Percentiles rank a stretch among this genome's conserved stretches.
These are phyloP conservation scores for Cranoglanis bouderius DNA, from an alignment of 2,113 vertebrate genomes.

Conservation along the genomic window DNA sequence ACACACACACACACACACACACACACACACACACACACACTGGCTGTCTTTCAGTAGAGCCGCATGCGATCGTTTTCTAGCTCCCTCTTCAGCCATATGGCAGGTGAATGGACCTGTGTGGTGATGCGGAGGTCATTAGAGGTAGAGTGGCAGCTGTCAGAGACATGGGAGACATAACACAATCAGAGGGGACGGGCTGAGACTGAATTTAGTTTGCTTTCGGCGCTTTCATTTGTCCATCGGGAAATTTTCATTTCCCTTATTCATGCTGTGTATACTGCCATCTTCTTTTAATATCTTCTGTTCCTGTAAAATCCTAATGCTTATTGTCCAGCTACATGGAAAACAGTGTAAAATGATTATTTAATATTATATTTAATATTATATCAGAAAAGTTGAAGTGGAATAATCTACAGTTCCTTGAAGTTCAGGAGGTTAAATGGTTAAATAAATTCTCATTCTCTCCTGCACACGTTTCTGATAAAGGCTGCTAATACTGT, in stretches of 20 bases:
- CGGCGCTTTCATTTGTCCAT: background rate
- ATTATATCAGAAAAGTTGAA: background rate
- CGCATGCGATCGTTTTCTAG: constrained; percentile 2
- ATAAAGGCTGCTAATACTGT: background rate
- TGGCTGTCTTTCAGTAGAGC: constrained; percentile 24
- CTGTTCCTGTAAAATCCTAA: background rate
- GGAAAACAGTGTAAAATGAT: background rate
- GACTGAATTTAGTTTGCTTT: background rate
- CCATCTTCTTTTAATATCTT: background rate
- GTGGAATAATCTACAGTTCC: no score
- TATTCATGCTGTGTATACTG: background rate
- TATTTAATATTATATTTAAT: background rate
- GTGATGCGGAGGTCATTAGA: constrained; percentile 29
- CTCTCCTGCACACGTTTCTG: background rate
- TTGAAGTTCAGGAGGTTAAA: background rate
- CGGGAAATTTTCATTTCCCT: background rate
- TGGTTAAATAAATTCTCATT: background rate
- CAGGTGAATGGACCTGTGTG: constrained; percentile 14
- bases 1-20: background rate
- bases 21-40: background rate
- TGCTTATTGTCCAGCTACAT: background rate
- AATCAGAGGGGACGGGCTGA: background rate
- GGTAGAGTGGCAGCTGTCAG: constrained; percentile 39
- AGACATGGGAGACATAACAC: constrained; percentile 25
- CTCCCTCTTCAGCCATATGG: constrained; percentile 42